Percentiles rank a stretch among this genome's conserved stretches.
Evolutionary conservation across 2,113 vertebrate species (phyloP).

Genomic region (Sylvia atricapilla): DNA sequence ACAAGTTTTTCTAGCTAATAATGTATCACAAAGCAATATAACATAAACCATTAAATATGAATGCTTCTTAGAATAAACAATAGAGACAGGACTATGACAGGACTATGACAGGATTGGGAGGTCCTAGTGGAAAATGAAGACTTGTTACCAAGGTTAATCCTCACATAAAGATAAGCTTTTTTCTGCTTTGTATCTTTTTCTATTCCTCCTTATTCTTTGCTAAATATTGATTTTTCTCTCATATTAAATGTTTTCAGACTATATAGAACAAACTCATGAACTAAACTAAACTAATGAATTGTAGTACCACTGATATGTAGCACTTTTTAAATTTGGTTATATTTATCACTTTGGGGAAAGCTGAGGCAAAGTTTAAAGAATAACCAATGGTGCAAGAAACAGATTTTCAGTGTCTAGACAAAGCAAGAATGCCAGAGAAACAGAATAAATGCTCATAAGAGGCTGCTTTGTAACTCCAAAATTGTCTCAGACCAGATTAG

Average conservation of each 20-base stretch:
- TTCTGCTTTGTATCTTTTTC: not conserved
- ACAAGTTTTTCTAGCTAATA: not conserved
- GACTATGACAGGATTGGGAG: not conserved
- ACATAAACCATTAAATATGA: not conserved
- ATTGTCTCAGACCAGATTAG: not conserved
- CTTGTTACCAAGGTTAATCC: not conserved
- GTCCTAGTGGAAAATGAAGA: not conserved
- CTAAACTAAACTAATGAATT: not conserved
- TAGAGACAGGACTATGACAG: not conserved
- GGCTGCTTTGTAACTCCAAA: not conserved
- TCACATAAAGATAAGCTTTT: accelerated
- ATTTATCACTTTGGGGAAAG: not conserved
- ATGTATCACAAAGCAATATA: not conserved
- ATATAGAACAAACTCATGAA: not conserved
- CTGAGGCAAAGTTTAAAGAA: not conserved
- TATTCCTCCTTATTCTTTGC: accelerated
- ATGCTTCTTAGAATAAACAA: not conserved
- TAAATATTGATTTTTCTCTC: not conserved
- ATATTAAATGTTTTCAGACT: not conserved
- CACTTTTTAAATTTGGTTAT: not conserved
- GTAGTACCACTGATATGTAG: not conserved
- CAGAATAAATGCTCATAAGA: not conserved
- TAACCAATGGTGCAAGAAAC: not conserved
- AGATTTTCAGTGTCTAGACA: not conserved
- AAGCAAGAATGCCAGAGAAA: not conserved